These are phyloP conservation scores for Ambastaia sidthimunki DNA, from an alignment of 2,797 vertebrate species.

Conservation along the genomic window DNA sequence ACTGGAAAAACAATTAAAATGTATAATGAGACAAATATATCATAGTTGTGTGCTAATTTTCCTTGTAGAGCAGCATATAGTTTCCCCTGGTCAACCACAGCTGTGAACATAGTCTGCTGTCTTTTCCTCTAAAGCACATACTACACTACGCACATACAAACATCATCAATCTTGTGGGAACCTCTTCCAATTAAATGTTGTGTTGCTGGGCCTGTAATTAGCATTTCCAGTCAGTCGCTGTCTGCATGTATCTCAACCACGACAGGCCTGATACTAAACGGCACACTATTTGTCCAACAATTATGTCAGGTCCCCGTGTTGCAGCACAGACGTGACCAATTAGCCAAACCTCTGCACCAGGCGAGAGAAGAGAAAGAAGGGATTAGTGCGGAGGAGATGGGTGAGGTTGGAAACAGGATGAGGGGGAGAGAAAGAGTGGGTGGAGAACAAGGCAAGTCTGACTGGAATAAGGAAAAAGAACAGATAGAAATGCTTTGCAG, in stretches of 20 bases:
- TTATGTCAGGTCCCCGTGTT: constrained; percentile 79
- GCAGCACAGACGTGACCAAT: constrained; percentile 79
- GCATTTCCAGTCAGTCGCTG: constrained; percentile 72
- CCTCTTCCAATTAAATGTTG: constrained; percentile 77
- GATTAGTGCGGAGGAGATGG: constrained; percentile 71
- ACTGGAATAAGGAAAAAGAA: constrained; percentile 60
- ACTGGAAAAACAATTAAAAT: constrained; percentile 33
- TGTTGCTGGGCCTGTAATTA: constrained; percentile 72
- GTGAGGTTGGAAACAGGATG: constrained; percentile 64
- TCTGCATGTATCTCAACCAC: constrained; percentile 71
- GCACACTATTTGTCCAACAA: constrained; percentile 79
- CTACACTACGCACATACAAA: constrained; percentile 17
- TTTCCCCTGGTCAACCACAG: background rate
- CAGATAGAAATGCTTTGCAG: constrained; percentile 64
- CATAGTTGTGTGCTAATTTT: constrained; percentile 27
- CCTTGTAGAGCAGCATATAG: constrained; percentile 20
- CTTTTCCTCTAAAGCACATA: background rate
- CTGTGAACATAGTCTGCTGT: constrained; percentile 2
- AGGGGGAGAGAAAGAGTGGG: constrained; percentile 32
- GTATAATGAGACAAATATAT: constrained; percentile 30
- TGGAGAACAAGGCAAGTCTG: constrained; percentile 44
- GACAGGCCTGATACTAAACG: constrained; percentile 75
- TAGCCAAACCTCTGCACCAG: constrained; percentile 66
- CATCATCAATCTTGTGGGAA: constrained; percentile 62
- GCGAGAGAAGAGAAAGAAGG: constrained; percentile 67